Percentiles rank a stretch among this genome's conserved stretches.
Conservation (phyloP, 2,888 invertebrate species). For the Aproaerema taeniolella region DNA sequence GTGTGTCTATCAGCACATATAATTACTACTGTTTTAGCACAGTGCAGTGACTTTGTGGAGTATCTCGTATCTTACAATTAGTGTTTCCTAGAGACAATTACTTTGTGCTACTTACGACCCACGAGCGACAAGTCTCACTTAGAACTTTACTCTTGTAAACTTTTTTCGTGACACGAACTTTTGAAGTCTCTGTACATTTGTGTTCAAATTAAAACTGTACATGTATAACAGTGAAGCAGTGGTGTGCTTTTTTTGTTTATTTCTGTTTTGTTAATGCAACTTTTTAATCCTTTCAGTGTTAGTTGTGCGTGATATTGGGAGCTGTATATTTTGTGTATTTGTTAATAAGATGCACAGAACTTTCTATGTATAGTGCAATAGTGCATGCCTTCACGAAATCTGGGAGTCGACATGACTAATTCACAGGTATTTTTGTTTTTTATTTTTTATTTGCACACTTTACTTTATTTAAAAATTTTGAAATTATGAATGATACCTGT, state of each 20-base stretch:
- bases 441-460: conserved; percentile 43
- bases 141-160: no score
- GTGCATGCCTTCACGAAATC: conserved; percentile 39
- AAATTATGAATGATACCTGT: no score
- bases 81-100: no score
- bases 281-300: conserved; percentile 68
- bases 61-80: no score
- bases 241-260: conserved; percentile 23
- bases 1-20: background rate
- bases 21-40: conserved; percentile 30
- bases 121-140: no score
- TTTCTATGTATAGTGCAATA: conserved; percentile 70
- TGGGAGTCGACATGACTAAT: conserved; percentile 76
- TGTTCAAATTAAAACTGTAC: no score
- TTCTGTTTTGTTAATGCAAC: conserved; percentile 53
- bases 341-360: conserved; percentile 67
- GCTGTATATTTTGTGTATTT: conserved; percentile 65
- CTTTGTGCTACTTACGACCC: no score
- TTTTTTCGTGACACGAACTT: no score
- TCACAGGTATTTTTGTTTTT: conserved; percentile 74
- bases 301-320: conserved; percentile 67
- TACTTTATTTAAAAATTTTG: no score
- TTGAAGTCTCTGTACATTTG: no score
- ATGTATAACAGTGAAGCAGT: no score
- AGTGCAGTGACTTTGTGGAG: conserved; percentile 30